Evolutionary conservation across 2,888 invertebrate genomes (phyloP), one percentile per base, ranked within the genome.

Genomic region (Calliphora vomitoria): DNA sequence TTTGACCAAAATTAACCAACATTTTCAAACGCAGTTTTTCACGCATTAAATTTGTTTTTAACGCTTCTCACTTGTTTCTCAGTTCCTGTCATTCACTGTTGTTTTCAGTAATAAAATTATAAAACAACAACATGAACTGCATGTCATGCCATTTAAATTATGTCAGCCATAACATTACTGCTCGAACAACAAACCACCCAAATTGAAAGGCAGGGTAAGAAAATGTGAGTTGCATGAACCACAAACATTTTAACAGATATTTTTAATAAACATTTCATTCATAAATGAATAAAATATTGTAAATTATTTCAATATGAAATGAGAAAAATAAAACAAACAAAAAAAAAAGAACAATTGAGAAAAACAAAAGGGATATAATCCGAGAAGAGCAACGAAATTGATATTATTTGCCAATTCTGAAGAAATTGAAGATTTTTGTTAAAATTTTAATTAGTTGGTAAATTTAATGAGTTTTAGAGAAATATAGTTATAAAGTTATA

Each of bases 111-210:
- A 50, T 1, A 50, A 5, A 44, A 44, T 44, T 11, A 20, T 58
- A 58, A 18, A 58, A 58, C 25, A 58, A 58, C 18, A 58, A 11
- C 20, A 38, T 38, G 35, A 8, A 35, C 15, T 64, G 38, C 38
- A 60, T 47, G 58, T 35, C 66, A 68, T 20, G 55, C 3, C 47
- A 75, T 75, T 31, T 18, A 75, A 62, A 60, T 74, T 74, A 74
- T 44, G 50, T 53, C 50, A 69, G 31, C 53, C 50, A 6, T 53
- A n/a, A n/a, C 11, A 53, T 8, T 69, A 18, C 35, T 31, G 13
- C 6, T 31, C 15, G 18, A 3, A 60, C n/a, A 64, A n/a, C 38
- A 35, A 38, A n/a, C 3, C 62, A 15, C n/a, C 31, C 10, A 66
- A 20, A 8, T 3, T 11, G n/a, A 66, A 47, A 2, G 3, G n/a